Conservation (phyloP, 2,113 vertebrate genomes). For the Oophaga pumilio region DNA sequence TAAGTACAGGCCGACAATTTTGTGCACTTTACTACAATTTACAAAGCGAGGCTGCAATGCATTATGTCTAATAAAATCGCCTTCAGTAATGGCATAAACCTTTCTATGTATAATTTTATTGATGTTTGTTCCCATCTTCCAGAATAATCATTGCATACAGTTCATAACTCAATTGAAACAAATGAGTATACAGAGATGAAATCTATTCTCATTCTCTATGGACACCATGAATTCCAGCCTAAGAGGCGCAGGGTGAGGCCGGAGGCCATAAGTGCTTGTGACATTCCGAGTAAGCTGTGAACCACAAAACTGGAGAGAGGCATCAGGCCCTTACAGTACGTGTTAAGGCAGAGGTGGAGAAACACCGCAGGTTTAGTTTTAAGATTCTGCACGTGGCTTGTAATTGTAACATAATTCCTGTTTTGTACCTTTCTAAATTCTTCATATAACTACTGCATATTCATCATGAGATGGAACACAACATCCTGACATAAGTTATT, state of each 20-base stretch:
- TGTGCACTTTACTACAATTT: background rate
- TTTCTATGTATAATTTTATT: background rate
- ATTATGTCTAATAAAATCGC: background rate
- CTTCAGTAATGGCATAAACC: background rate
- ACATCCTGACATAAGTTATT: too few relatives aligned
- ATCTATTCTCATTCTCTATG: conserved; percentile 38
- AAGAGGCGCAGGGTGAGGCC: conserved; percentile 11
- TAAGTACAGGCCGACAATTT: background rate
- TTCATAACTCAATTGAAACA: conserved; percentile 24
- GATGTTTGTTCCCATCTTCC: background rate
- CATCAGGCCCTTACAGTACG: background rate
- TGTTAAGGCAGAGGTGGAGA: background rate
- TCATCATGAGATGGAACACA: too few relatives aligned
- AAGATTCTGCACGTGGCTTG: background rate
- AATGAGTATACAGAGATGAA: conserved; percentile 40
- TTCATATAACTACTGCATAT: too few relatives aligned
- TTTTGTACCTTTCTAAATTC: too few relatives aligned
- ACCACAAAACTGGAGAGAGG: conserved; percentile 1
- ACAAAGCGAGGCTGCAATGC: background rate
- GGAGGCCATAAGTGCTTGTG: conserved; percentile 24
- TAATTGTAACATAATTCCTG: too few relatives aligned
- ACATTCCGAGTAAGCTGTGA: conserved; percentile 24
- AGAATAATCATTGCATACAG: conserved; percentile 10
- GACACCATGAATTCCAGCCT: background rate
- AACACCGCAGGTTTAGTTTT: background rate